These are phyloP conservation scores for Lasioglossum marginatum DNA, from an alignment of 2,888 invertebrate genomes.

Conservation along the genomic window DNA sequence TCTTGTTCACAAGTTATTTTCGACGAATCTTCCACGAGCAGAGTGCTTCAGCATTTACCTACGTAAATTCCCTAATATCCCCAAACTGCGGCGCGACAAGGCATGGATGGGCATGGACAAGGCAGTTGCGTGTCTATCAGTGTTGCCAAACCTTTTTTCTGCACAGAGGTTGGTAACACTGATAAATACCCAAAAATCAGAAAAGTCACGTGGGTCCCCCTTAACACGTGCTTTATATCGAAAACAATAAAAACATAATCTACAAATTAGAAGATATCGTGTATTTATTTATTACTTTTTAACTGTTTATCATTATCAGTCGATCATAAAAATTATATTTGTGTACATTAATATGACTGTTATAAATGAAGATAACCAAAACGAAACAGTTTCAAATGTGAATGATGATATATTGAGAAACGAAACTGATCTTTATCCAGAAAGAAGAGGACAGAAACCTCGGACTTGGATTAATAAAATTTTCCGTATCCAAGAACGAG, in stretches of 20 bases:
- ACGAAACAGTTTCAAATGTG: background rate
- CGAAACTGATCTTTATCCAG: constrained; percentile 89
- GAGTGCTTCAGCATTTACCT: too few relatives aligned
- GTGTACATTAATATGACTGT: constrained; percentile 11
- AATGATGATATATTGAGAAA: background rate
- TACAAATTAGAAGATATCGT: background rate
- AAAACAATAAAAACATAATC: background rate
- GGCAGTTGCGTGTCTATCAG: too few relatives aligned
- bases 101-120: too few relatives aligned
- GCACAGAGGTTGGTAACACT: too few relatives aligned
- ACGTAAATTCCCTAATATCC: too few relatives aligned
- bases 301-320: background rate
- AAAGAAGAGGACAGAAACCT: constrained; percentile 88
- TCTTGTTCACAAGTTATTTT: too few relatives aligned
- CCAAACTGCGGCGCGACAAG: too few relatives aligned
- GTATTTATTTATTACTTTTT: background rate
- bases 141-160: too few relatives aligned
- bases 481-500: constrained; percentile 89
- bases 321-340: background rate
- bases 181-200: too few relatives aligned
- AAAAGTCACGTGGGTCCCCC: too few relatives aligned
- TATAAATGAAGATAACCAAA: background rate
- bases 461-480: constrained; percentile 86
- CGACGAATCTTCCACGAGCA: too few relatives aligned
- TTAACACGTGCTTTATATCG: too few relatives aligned